Evolutionary conservation across 2,113 vertebrate genomes (phyloP), one percentile per base, ranked within the genome.

Genomic region (Oreocharis arfaki): DNA sequence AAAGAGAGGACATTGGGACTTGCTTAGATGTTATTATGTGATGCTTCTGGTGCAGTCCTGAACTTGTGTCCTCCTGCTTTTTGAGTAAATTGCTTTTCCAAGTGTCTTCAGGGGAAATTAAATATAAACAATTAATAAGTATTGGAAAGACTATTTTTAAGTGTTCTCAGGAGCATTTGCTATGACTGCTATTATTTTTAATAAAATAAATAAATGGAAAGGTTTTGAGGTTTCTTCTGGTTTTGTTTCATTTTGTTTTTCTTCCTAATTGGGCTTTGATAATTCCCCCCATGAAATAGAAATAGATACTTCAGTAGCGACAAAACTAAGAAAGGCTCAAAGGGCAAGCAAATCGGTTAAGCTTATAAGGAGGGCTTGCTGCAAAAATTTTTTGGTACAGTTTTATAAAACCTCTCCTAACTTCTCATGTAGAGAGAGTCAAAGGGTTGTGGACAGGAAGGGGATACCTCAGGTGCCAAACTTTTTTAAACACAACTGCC

Each of bases 121-220:
- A 95, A 87, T 77, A 80, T 16, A 93, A 93, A 74, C 39, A 80
- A 73, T 50, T 79, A 69, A 65, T 88, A 90, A 84, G 8, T 47
- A 77, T 67, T 59, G 10, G 18, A 61, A 88, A 86, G 3, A 77
- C 28, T 83, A 47, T 50, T 69, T 83, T 73, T 44, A 93, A 82
- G 16, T 53, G 16, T 76, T 68, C 13, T 83, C 61, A 70, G 41
- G 10, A 76, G 46, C 8, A 42, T 46, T 79, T 87, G 3, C 7
- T 83, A 10, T 42, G 37, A 33, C 56, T 79, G 2, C 4, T 79
- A 28, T 61, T 76, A 75, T 37, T 83, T n/a, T 7, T 65, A 75
- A 73, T 59, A 93, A 89, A 86, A 85, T 37, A 87, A 84, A 47
- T 13, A 0, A 33, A 52, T 24, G 3, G 11, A 10, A 10, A 57